Evolutionary conservation across 2,888 invertebrate genomes (phyloP), one percentile per base, ranked within the genome.

Genomic region (Drepana falcataria): DNA sequence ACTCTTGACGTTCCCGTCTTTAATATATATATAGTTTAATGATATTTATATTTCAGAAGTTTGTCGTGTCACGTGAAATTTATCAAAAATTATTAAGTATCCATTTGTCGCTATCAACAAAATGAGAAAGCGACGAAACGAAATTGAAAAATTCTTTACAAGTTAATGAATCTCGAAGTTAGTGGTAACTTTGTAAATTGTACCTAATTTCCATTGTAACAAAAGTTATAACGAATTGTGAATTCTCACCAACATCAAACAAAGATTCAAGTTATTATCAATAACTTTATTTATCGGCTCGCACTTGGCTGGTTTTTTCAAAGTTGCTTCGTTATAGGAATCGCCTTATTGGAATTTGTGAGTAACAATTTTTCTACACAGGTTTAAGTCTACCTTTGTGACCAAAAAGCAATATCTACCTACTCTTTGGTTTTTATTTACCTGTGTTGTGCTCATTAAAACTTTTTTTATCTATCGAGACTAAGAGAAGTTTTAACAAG

Each of bases 401-500:
- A 44, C 44, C 44, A 44, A 9, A 9, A 9, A 44, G 9, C 40
- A 7, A 2, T 44, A 9, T 6, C 44, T 44, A 33, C 51, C 40
- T 41, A 40, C 40, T 51, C 63, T 68, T 69, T 73, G 68, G 68
- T 68, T 66, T 21, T 61, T 71, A 66, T 71, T 71, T 68, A 67
- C 69, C 64, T 68, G 65, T 65, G 64, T 64, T 63, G 58, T 59
- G 69, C 65, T 73, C 75, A 73, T 78, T 76, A 78, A 74, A 79
- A 81, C 70, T 79, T 81, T 72, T 72, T 75, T 75, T 53, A 55
- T 59, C 72, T 67, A 70, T 73, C 69, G 62, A 55, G 59, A 55
- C 58, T 64, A 59, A 58, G 37, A 53, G 58, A 68, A 81, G 68
- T 81, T 79, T 78, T 81, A 79, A 79, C 78, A 81, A 81, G 79